These are phyloP conservation scores for Tenthredo livida DNA, from an alignment of 2,888 invertebrate species.

Conservation along the genomic window DNA sequence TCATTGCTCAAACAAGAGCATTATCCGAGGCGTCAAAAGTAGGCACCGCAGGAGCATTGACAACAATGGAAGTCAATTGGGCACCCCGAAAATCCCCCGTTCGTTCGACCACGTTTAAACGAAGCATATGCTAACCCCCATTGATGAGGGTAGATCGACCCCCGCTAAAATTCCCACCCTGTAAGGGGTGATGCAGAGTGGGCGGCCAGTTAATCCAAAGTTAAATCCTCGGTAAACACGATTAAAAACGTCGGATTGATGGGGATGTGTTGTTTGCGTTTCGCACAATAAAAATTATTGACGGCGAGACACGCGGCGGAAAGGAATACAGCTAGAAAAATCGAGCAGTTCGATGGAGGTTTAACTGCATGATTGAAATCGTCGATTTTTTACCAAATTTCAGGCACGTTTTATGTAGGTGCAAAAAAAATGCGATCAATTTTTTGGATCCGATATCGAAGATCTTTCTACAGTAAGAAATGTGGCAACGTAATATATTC, in stretches of 20 bases:
- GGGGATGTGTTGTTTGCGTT: conserved; percentile 67
- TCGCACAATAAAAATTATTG: conserved; percentile 72
- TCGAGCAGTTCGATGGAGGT: conserved; percentile 21
- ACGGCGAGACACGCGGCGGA: conserved; percentile 49
- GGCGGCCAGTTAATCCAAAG: conserved; percentile 72
- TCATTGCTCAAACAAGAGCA: conserved; percentile 52
- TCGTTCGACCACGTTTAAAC: conserved; percentile 49
- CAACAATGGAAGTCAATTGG: conserved; percentile 54
- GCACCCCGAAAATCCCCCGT: conserved; percentile 39
- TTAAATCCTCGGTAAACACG: conserved; percentile 74
- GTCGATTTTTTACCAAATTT: neutral
- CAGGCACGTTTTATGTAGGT: neutral
- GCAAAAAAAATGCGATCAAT: neutral
- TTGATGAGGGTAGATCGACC: conserved; percentile 51
- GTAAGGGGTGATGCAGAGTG: conserved; percentile 66
- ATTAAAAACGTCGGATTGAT: conserved; percentile 69
- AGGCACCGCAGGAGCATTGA: conserved; percentile 43
- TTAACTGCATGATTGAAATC: conserved; percentile 12
- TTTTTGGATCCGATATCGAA: neutral
- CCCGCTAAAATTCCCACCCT: conserved; percentile 57
- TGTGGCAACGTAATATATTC: neutral
- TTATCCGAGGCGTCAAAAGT: conserved; percentile 49
- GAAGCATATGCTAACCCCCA: conserved; percentile 57
- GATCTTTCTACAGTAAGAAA: neutral
- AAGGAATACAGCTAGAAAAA: conserved; percentile 1